These are phyloP conservation scores for Sebastes vulpes DNA, from an alignment of 2,797 vertebrate genomes.

Conservation along the genomic window DNA sequence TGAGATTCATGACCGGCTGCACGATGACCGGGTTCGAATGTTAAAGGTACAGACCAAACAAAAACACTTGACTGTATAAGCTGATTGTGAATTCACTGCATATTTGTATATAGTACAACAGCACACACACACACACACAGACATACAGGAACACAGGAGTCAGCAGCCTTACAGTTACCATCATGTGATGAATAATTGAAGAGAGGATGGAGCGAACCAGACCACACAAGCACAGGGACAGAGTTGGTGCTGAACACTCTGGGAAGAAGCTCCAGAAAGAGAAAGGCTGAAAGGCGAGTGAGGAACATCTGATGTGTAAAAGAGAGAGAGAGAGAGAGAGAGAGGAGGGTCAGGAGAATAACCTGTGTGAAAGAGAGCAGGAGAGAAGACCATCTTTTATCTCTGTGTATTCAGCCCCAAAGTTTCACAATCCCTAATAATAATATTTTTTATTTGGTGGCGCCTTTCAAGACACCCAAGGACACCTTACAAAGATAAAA, in stretches of 20 bases:
- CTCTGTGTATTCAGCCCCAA: background rate
- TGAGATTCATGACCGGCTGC: background rate
- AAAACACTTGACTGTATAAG: background rate
- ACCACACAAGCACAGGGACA: conserved; percentile 7
- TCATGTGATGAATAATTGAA: conserved; percentile 39
- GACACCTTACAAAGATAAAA: too few species aligned
- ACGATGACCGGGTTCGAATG: background rate
- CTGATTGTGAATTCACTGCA: background rate
- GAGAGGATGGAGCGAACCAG: background rate
- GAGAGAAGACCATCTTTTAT: background rate
- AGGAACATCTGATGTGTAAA: background rate
- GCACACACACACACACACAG: background rate
- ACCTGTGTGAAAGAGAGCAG: background rate
- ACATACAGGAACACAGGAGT: background rate
- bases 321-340: background rate
- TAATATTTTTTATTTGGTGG: too few species aligned
- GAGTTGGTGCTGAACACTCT: background rate
- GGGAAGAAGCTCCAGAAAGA: background rate
- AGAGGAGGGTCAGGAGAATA: background rate
- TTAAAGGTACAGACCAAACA: background rate
- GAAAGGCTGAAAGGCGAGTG: background rate
- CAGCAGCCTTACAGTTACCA: conserved; percentile 7
- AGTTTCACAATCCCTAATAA: background rate
- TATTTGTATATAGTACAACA: background rate
- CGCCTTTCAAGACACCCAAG: too few species aligned